These are phyloP conservation scores for Hippocampus guttulatus DNA, from an alignment of 2,113 vertebrate species.

Conservation along the genomic window DNA sequence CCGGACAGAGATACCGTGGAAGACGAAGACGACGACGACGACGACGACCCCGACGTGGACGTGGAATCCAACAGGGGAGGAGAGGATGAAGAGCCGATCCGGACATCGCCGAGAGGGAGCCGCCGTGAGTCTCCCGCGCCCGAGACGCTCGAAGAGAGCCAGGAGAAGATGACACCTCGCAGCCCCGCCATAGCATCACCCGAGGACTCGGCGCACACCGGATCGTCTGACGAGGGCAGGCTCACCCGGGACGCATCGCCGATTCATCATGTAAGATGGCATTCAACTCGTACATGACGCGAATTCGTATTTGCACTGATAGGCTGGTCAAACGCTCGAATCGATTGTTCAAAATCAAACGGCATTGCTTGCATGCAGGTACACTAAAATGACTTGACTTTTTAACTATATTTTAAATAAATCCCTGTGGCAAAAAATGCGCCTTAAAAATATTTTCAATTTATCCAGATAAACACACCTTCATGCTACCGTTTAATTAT, in stretches of 20 bases:
- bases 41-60: conserved; percentile 84
- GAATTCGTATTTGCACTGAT: not conserved
- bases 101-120: conserved; percentile 54
- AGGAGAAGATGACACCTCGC: conserved; percentile 40
- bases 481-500: not conserved
- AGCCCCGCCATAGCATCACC: conserved; percentile 47
- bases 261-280: conserved; percentile 63
- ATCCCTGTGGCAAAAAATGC: not conserved
- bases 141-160: conserved; percentile 60
- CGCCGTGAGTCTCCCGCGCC: conserved; percentile 53
- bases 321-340: not conserved
- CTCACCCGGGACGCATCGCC: conserved; percentile 66
- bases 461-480: not conserved
- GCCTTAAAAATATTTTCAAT: too few species aligned
- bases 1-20: conserved; percentile 85
- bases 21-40: conserved; percentile 73
- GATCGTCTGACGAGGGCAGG: conserved; percentile 64
- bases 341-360: not conserved
- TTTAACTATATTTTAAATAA: not conserved
- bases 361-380: too few species aligned
- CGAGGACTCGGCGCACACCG: conserved; percentile 40
- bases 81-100: conserved; percentile 76
- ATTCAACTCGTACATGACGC: conserved; percentile 13
- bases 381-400: too few species aligned
- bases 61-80: conserved; percentile 86